Evolutionary conservation across 2,113 vertebrate genomes (phyloP).

Genomic region (Oncorhynchus kisutch): DNA sequence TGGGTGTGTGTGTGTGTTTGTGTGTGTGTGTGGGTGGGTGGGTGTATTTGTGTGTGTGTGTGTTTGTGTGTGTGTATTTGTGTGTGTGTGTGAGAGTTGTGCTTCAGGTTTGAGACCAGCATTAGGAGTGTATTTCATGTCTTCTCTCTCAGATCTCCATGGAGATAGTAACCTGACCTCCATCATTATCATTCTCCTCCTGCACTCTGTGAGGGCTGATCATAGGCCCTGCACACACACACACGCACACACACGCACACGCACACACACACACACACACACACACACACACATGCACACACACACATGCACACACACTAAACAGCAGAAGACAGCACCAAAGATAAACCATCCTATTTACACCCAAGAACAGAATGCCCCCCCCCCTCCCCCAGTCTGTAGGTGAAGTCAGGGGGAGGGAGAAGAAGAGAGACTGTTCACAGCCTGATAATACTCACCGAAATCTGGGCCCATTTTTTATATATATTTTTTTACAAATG

Average conservation of each 20-base stretch:
- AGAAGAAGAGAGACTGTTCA: not conserved
- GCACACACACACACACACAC: not conserved
- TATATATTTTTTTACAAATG: conserved; percentile 61
- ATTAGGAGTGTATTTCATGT: too few relatives aligned
- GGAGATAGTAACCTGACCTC: too few relatives aligned
- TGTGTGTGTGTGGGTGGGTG: not conserved
- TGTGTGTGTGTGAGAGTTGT: not conserved
- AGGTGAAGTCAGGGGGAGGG: conserved; percentile 65
- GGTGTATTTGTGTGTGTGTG: not conserved
- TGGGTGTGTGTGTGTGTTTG: not conserved
- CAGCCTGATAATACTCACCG: conserved; percentile 63
- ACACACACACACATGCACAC: not conserved
- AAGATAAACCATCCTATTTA: too few relatives aligned
- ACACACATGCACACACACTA: too few relatives aligned
- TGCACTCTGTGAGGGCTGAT: too few relatives aligned
- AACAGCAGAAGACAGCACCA: too few relatives aligned
- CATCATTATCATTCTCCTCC: too few relatives aligned
- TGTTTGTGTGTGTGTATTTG: not conserved
- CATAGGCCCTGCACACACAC: too few relatives aligned
- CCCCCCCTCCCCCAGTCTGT: not conserved
- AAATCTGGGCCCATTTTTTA: conserved; percentile 58
- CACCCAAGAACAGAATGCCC: too few relatives aligned
- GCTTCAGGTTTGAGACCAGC: too few relatives aligned
- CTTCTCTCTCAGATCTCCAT: too few relatives aligned
- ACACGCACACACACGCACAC: not conserved